These are phyloP conservation scores for Drosophila helvetica DNA, from an alignment of 2,888 invertebrate genomes.

Conservation along the genomic window DNA sequence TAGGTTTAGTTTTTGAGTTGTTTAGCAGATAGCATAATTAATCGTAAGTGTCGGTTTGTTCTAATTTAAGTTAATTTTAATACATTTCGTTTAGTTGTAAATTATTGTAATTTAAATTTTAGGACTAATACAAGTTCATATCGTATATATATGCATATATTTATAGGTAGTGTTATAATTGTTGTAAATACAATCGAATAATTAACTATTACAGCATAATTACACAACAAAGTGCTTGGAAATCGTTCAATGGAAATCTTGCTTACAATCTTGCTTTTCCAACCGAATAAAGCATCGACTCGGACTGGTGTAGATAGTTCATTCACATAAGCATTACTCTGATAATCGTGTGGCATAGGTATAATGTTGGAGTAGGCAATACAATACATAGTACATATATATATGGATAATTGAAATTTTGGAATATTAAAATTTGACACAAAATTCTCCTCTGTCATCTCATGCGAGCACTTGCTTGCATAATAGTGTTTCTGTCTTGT, in stretches of 20 bases:
- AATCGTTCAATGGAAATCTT: slow-evolving; percentile 40
- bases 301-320: background rate
- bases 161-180: slow-evolving; percentile 59
- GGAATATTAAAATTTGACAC: slow-evolving; percentile 56
- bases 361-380: slow-evolving; percentile 37
- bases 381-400: slow-evolving; percentile 1
- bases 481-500: slow-evolving; percentile 17
- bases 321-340: slow-evolving; percentile 25
- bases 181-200: slow-evolving; percentile 71
- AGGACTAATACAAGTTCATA: slow-evolving; percentile 67
- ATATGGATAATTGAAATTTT: slow-evolving; percentile 18
- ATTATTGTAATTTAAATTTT: slow-evolving; percentile 65
- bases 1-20: slow-evolving; percentile 49
- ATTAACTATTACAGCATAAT: slow-evolving; percentile 65
- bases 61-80: slow-evolving; percentile 69
- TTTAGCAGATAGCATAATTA: slow-evolving; percentile 65
- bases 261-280: background rate
- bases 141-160: slow-evolving; percentile 39
- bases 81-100: slow-evolving; percentile 76
- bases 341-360: slow-evolving; percentile 27
- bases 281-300: slow-evolving; percentile 9
- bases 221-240: slow-evolving; percentile 62
- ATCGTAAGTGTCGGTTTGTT: slow-evolving; percentile 43
- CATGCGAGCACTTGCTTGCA: too few relatives aligned
- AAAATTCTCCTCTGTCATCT: slow-evolving; percentile 8